Evolutionary conservation across 2,113 vertebrate species (phyloP).

Genomic region (Megalops atlanticus): DNA sequence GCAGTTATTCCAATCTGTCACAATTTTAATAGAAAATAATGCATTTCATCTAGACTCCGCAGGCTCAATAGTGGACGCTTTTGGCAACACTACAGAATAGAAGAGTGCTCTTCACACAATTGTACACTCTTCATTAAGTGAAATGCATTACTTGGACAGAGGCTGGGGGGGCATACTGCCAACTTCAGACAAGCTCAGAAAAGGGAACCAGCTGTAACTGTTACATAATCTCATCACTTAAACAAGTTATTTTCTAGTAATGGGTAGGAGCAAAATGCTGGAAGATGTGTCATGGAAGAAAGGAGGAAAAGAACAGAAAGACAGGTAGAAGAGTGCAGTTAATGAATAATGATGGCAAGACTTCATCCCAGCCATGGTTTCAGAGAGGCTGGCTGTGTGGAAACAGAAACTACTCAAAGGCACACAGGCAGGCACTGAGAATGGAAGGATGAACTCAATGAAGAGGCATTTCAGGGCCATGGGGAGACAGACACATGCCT

Average conservation of each 20-base stretch:
- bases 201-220: neutral
- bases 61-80: neutral
- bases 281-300: neutral
- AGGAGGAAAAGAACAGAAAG: neutral
- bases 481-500: too few species aligned
- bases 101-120: neutral
- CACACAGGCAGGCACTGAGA: too few species aligned
- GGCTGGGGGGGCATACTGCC: slow-evolving; percentile 55
- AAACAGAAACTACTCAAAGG: too few species aligned
- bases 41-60: neutral
- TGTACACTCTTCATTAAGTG: slow-evolving; percentile 51
- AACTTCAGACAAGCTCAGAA: slow-evolving; percentile 55
- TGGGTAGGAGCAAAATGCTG: too few species aligned
- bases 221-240: neutral
- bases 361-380: neutral
- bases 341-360: too few species aligned
- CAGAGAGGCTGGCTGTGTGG: neutral
- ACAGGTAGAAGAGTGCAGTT: too few species aligned
- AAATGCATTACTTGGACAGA: slow-evolving; percentile 53
- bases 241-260: neutral
- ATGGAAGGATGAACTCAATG: too few species aligned
- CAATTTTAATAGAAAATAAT: too few species aligned
- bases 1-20: neutral
- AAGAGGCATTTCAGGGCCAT: too few species aligned
- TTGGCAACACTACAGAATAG: neutral